Conservation (phyloP, 2,888 invertebrate species). For the Amblyteles armatorius region DNA sequence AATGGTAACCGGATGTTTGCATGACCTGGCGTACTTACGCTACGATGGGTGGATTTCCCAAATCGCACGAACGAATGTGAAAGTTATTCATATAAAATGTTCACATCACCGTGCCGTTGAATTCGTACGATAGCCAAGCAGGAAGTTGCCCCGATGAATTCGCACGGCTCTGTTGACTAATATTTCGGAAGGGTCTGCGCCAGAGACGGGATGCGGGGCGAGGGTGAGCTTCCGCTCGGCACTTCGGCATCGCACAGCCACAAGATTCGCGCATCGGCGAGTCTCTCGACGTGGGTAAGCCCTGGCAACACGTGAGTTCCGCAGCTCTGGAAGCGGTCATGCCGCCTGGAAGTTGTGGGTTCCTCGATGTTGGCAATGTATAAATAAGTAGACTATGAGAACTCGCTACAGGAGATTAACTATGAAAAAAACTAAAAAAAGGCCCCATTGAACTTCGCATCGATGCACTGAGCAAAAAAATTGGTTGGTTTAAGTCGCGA, state of each 20-base stretch:
- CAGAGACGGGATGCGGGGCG: not conserved
- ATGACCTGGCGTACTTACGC: not conserved
- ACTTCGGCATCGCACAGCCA: constrained; percentile 9
- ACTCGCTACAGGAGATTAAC: not conserved
- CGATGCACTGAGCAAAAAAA: too few species aligned
- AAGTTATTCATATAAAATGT: not conserved
- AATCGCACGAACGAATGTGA: not conserved
- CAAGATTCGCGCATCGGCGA: constrained; percentile 42
- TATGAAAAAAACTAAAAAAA: not conserved
- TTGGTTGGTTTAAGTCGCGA: too few species aligned
- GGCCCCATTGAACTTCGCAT: not conserved
- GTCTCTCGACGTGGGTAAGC: constrained; percentile 29
- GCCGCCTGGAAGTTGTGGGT: constrained; percentile 2
- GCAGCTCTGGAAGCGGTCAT: constrained; percentile 1
- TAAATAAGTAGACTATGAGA: not conserved
- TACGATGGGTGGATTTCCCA: not conserved
- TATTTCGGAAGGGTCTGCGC: constrained; percentile 1
- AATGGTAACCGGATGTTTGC: not conserved
- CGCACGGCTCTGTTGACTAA: not conserved
- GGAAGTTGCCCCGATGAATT: constrained; percentile 31
- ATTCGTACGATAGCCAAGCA: constrained; percentile 29
- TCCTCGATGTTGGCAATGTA: not conserved
- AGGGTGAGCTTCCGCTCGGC: constrained; percentile 6
- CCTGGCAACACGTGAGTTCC: constrained; percentile 34
- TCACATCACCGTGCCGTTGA: not conserved